Conservation (phyloP, 2,797 vertebrate species). For the Microchirus variegatus region DNA sequence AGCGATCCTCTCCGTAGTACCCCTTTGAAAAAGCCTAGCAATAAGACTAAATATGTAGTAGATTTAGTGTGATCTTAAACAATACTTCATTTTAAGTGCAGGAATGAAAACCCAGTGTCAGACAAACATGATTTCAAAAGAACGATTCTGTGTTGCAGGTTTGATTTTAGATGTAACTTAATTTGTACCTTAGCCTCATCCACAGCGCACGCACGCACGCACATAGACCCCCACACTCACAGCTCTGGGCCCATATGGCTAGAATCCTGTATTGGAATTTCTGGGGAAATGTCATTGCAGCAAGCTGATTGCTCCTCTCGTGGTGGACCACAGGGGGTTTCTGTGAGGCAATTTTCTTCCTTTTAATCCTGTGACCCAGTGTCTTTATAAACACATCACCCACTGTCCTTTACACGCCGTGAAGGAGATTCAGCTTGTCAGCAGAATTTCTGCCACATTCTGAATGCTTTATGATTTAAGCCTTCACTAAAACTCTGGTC, state of each 20-base stretch:
- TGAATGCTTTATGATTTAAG: conserved; percentile 57
- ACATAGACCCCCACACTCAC: conserved; percentile 2
- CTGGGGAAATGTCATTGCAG: conserved; percentile 39
- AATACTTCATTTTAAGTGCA: background rate
- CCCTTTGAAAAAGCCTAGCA: too few species aligned
- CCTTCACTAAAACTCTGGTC: conserved; percentile 14
- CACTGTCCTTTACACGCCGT: conserved; percentile 51
- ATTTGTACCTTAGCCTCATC: background rate
- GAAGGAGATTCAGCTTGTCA: conserved; percentile 58
- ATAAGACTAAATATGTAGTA: background rate
- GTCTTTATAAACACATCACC: conserved; percentile 26
- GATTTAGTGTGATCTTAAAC: background rate
- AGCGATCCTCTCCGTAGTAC: too few species aligned
- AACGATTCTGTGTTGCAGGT: too few species aligned
- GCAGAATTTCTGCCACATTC: conserved; percentile 57
- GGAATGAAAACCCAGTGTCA: background rate
- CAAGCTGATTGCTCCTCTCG: conserved; percentile 44
- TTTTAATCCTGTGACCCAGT: conserved; percentile 53
- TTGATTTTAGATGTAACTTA: background rate
- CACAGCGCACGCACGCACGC: background rate
- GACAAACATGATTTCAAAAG: background rate
- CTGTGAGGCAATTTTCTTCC: conserved; percentile 34
- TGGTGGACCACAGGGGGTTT: conserved; percentile 29
- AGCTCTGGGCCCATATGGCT: background rate
- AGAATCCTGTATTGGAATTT: conserved; percentile 32